phyloP scores from a whole-genome alignment of 2,113 vertebrate species.

The Corapipo altera region DNA sequence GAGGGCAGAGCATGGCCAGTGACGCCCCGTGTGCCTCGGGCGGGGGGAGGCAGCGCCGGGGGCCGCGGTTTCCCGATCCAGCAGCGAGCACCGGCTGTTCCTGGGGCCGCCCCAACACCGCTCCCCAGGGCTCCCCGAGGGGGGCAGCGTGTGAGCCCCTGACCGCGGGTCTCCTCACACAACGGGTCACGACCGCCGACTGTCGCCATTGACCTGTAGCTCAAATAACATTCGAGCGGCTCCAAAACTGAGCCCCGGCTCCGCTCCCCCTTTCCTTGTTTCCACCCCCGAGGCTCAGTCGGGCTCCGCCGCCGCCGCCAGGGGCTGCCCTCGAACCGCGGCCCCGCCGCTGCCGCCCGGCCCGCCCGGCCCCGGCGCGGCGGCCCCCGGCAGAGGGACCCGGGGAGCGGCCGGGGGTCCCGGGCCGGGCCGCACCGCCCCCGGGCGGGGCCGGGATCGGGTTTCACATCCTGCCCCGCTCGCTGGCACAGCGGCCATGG shows the following conservation, averaged over 20 bases:
- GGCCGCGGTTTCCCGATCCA: not conserved
- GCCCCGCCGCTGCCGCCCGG: not conserved
- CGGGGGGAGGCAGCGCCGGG: not conserved
- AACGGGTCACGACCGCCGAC: too few relatives aligned
- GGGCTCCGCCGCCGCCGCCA: not conserved
- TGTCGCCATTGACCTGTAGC: not conserved
- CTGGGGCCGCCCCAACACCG: not conserved
- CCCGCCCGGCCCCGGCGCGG: not conserved
- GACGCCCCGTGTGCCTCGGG: not conserved
- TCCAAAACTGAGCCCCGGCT: not conserved
- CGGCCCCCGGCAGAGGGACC: conserved; percentile 23
- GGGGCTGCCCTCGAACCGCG: not conserved
- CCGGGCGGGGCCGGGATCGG: not conserved
- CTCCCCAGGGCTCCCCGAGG: not conserved
- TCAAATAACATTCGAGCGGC: not conserved
- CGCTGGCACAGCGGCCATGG: not conserved
- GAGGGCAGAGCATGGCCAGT: not conserved
- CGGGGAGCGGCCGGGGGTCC: not conserved
- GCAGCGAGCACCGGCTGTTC: not conserved
- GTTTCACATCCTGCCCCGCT: conserved; percentile 39
- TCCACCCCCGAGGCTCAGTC: not conserved
- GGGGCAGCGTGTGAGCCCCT: not conserved
- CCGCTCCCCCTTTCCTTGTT: not conserved
- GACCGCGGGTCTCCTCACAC: not conserved
- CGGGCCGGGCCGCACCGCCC: not conserved